Conservation (phyloP, 1,140 invertebrate species). For the Metaphire vulgaris region DNA sequence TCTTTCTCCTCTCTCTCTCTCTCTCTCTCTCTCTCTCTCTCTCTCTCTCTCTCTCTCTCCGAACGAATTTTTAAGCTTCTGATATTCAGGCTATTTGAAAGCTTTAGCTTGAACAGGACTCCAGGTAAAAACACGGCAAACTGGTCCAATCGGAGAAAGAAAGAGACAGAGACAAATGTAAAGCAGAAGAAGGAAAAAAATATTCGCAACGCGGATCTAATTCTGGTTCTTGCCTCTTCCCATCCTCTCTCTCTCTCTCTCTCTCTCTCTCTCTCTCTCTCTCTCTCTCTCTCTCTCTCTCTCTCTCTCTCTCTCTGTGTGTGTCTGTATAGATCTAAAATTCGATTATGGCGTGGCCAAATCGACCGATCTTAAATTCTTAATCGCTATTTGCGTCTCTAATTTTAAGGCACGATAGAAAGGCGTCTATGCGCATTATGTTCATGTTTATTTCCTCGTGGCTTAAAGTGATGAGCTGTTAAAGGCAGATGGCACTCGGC, state of each 20-base stretch:
- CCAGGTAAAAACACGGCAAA: too few relatives aligned
- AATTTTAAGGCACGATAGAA: not conserved
- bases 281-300: constrained; percentile 1
- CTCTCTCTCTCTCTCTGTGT: not conserved
- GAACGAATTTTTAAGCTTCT: too few relatives aligned
- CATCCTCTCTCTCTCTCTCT: constrained; percentile 1
- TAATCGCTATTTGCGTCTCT: not conserved
- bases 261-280: constrained; percentile 1
- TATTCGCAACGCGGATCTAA: too few relatives aligned
- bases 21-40: constrained; percentile 1
- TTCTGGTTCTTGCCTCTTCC: too few relatives aligned
- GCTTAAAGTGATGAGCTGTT: not conserved
- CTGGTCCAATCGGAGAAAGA: too few relatives aligned
- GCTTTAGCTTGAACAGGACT: too few relatives aligned
- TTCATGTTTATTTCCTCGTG: not conserved
- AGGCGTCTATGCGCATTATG: not conserved
- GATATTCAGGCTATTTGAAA: too few relatives aligned
- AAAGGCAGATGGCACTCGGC: too few relatives aligned
- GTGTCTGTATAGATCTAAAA: not conserved
- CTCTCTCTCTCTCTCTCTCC: constrained; percentile 1
- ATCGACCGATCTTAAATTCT: not conserved
- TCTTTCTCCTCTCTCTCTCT: not conserved
- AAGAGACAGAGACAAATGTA: too few relatives aligned
- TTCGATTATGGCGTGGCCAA: not conserved
- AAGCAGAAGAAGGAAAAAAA: too few relatives aligned